Evolutionary conservation across 2,888 invertebrate species (phyloP).

Genomic region (Parnassius mnemosyne): DNA sequence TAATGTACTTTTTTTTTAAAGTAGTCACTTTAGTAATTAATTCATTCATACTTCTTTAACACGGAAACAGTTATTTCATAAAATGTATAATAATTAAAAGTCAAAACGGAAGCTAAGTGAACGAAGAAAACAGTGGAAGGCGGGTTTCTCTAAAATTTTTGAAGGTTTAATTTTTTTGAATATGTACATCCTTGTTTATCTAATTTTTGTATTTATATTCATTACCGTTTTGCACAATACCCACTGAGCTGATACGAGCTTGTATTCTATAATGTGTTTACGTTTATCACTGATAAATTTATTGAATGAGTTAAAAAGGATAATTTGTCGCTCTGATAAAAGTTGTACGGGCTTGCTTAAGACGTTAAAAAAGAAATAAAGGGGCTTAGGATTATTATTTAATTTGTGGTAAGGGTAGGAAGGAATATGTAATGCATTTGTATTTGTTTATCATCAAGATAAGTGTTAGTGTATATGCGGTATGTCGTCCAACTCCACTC

Average conservation of each 20-base stretch:
- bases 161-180: too few relatives aligned
- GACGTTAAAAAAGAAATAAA: conserved; percentile 65
- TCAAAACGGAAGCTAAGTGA: too few relatives aligned
- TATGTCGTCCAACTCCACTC: conserved; percentile 58
- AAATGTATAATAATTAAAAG: too few relatives aligned
- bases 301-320: conserved; percentile 35
- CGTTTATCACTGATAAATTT: background rate
- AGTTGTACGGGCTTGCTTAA: conserved; percentile 60
- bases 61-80: too few relatives aligned
- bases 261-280: too few relatives aligned
- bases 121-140: too few relatives aligned
- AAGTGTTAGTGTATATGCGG: conserved; percentile 60
- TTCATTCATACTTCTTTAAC: too few relatives aligned
- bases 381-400: conserved; percentile 36
- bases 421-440: conserved; percentile 70
- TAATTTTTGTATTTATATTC: too few relatives aligned
- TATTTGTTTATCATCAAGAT: conserved; percentile 74
- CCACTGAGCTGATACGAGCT: too few relatives aligned
- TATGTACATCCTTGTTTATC: too few relatives aligned
- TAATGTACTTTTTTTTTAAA: background rate
- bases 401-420: conserved; percentile 47
- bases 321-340: conserved; percentile 62
- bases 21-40: background rate
- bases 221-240: too few relatives aligned
- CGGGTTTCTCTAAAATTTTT: too few relatives aligned